Conservation (phyloP, 2,113 vertebrate species). For the Anser cygnoides region DNA sequence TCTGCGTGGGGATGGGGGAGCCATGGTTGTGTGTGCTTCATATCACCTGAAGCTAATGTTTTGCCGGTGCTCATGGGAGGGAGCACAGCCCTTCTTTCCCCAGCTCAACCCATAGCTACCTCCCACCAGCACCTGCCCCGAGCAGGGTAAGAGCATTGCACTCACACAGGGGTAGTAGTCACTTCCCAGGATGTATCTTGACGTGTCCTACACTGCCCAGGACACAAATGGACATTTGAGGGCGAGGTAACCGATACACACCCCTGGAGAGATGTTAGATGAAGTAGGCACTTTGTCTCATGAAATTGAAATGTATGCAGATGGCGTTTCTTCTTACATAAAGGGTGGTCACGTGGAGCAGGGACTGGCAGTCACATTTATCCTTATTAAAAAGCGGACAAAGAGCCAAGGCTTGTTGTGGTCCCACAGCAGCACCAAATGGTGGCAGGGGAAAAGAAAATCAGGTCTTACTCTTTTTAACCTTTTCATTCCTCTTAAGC, state of each 20-base stretch:
- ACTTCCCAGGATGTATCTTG: neutral
- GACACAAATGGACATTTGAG: neutral
- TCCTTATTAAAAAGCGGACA: neutral
- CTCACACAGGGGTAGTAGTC: neutral
- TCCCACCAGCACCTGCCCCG: neutral
- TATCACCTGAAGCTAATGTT: neutral
- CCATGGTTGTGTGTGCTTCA: neutral
- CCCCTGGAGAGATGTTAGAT: neutral
- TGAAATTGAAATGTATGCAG: neutral
- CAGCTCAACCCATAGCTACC: no score
- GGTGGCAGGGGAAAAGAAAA: neutral
- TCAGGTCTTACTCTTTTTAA: neutral
- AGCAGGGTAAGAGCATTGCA: neutral
- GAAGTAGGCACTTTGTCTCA: neutral
- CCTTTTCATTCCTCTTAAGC: neutral
- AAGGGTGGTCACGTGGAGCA: fast-evolving
- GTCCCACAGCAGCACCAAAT: constrained; percentile 40
- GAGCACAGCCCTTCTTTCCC: neutral
- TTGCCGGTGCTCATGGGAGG: neutral
- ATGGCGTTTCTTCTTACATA: neutral
- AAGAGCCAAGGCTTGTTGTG: neutral
- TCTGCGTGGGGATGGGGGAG: neutral
- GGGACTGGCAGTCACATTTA: neutral
- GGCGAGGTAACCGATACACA: neutral
- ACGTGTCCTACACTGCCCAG: neutral